Evolutionary conservation across 2,888 invertebrate genomes (phyloP), one percentile per base, ranked within the genome.

Genomic region (Frankliniella intonsa): DNA sequence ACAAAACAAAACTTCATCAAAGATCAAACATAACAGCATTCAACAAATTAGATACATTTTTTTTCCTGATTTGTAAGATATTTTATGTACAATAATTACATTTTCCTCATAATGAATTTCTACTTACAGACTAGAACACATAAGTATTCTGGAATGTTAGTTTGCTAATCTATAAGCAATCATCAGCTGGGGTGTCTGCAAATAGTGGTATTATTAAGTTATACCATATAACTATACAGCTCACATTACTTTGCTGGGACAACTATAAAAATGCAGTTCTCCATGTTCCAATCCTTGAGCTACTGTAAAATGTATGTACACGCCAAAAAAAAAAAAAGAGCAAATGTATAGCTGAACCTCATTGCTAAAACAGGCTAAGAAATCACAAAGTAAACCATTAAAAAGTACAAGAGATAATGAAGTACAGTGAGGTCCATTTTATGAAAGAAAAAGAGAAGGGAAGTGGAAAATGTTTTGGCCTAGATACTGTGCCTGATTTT

Each of bases 1-100:
- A 76, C 69, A 76, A 76, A 22, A 25, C 11, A 22, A 76, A 76
- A 76, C 25, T 76, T 76, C 25, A 25, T 76, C 69, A 76, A 76
- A 22, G 69, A 76, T 10, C 69, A 76, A 76, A 76, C 69, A 8
- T 76, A 76, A 76, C 69, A 76, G 8, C 11, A 76, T 76, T 76
- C 22, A 76, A 76, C 69, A 76, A 76, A 76, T 76, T 76, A 76
- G 25, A 22, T 25, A 76, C 69, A 76, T 76, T 25, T 76, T 22
- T 12, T 25, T 76, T 76, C 10, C 62, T 19, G 7, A 62, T 62
- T 38, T 38, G 62, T 25, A 22, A 76, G 25, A 22, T 76, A 22
- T 76, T 22, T 76, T 76, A 76, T 76, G 69, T 76, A 76, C 69
- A 76, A 76, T 76, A 76, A 25, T 25, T 76, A 76, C 69, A 76